phyloP scores from a whole-genome alignment of 2,888 invertebrate genomes.

The Erynnis tages region DNA sequence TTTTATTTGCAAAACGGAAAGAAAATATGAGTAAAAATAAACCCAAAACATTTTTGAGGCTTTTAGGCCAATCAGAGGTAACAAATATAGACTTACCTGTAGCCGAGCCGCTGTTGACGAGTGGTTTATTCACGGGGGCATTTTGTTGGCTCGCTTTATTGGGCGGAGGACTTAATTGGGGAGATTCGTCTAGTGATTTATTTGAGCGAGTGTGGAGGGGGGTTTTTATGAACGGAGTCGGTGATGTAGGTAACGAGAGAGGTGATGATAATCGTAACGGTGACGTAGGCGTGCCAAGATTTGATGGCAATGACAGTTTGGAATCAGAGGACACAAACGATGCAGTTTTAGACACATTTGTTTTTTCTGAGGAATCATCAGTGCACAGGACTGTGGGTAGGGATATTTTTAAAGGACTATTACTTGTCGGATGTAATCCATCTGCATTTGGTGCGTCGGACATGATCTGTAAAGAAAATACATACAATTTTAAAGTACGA shows the following conservation, averaged over 20 bases:
- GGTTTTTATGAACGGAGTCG: slow-evolving; percentile 57
- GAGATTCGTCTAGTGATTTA: slow-evolving; percentile 49
- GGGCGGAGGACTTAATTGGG: slow-evolving; percentile 35
- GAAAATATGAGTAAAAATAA: no score
- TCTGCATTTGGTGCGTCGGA: slow-evolving; percentile 51
- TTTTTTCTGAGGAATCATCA: slow-evolving; percentile 41
- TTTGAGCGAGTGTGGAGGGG: slow-evolving; percentile 47
- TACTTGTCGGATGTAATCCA: slow-evolving; percentile 42
- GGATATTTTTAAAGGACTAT: slow-evolving; percentile 55
- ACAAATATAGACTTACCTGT: slow-evolving; percentile 57
- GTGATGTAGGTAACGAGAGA: slow-evolving; percentile 61
- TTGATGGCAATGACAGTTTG: slow-evolving; percentile 65
- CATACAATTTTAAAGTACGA: not conserved
- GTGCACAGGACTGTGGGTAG: slow-evolving; percentile 69
- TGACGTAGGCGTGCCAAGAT: slow-evolving; percentile 66
- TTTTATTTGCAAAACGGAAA: no score
- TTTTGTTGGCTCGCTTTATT: slow-evolving; percentile 40
- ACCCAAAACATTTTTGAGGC: no score
- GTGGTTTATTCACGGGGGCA: slow-evolving; percentile 40
- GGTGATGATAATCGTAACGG: slow-evolving; percentile 64
- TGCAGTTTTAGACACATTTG: slow-evolving; percentile 45
- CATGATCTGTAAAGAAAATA: slow-evolving; percentile 59
- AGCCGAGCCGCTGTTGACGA: slow-evolving; percentile 59
- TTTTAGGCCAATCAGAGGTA: not conserved
- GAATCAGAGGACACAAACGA: slow-evolving; percentile 62